Conservation (phyloP, 2,888 invertebrate genomes). For the Caenorhabditis sulstoni region DNA sequence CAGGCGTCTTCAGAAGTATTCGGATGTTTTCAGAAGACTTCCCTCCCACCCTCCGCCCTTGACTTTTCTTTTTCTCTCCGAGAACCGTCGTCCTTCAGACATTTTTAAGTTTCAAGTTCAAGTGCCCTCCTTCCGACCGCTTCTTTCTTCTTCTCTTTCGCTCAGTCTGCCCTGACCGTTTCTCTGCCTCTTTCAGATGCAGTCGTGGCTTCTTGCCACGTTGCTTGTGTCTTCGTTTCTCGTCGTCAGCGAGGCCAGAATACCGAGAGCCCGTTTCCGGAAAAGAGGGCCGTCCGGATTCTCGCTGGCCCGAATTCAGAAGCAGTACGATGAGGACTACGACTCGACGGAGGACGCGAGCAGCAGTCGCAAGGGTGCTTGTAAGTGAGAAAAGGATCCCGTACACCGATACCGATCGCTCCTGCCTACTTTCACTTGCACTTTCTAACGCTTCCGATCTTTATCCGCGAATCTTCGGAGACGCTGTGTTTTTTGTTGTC, state of each 20-base stretch:
- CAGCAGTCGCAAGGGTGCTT: conserved; percentile 24
- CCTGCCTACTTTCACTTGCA: conserved; percentile 43
- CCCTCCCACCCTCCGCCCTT: not conserved
- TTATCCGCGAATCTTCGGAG: conserved; percentile 5
- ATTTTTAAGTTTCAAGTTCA: conserved; percentile 53
- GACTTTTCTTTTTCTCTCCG: not conserved
- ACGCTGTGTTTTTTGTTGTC: conserved; percentile 48
- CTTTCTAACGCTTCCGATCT: conserved; percentile 30
- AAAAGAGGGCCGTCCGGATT: conserved; percentile 67
- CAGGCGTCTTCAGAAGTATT: not conserved
- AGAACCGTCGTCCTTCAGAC: conserved; percentile 18
- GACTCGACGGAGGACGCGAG: conserved; percentile 48
- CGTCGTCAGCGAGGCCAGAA: conserved; percentile 18
- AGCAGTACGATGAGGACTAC: conserved; percentile 66
- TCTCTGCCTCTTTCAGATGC: conserved; percentile 40
- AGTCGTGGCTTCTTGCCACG: conserved; percentile 27
- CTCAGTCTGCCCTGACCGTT: conserved; percentile 20
- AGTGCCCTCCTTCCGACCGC: conserved; percentile 11
- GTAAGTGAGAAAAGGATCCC: conserved; percentile 25
- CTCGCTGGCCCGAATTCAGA: conserved; percentile 65
- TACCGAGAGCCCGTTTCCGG: conserved; percentile 51
- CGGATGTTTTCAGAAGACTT: not conserved
- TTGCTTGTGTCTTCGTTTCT: not conserved
- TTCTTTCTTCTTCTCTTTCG: conserved; percentile 12
- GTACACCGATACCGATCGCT: conserved; percentile 4